These are phyloP conservation scores for Boloria euphrosyne DNA, from an alignment of 2,888 invertebrate genomes.

Conservation along the genomic window DNA sequence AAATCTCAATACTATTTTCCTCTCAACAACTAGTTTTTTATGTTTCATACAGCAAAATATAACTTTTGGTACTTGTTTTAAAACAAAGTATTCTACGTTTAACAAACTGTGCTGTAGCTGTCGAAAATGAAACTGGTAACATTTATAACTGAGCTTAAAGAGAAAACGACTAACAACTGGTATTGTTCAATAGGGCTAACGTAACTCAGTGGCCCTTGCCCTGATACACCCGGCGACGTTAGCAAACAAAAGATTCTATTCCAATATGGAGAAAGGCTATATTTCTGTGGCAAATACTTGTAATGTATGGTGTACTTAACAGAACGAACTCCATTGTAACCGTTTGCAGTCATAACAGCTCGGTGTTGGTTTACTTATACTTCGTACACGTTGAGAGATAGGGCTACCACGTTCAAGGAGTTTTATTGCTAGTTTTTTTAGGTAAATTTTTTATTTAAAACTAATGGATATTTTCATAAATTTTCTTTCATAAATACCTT, in stretches of 20 bases:
- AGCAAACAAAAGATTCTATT: background rate
- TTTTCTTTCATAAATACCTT: too few species aligned
- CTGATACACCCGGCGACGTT: slow-evolving; percentile 11
- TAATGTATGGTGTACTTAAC: slow-evolving; percentile 25
- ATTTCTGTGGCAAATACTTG: slow-evolving; percentile 11
- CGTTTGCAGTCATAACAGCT: slow-evolving; percentile 36
- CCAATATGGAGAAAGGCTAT: slow-evolving; percentile 4
- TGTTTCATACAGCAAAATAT: too few species aligned
- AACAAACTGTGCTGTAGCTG: slow-evolving; percentile 9
- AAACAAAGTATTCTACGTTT: background rate
- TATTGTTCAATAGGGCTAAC: slow-evolving; percentile 28
- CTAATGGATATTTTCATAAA: too few species aligned
- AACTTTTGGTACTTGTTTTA: too few species aligned
- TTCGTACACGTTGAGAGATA: slow-evolving; percentile 6
- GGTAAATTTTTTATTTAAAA: background rate
- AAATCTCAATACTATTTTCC: too few species aligned
- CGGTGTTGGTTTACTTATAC: slow-evolving; percentile 35
- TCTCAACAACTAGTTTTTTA: too few species aligned
- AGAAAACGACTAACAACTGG: slow-evolving; percentile 27
- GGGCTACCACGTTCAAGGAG: slow-evolving; percentile 6
- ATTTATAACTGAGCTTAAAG: slow-evolving; percentile 28
- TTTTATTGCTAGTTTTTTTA: background rate
- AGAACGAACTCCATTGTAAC: slow-evolving; percentile 34
- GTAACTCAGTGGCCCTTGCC: slow-evolving; percentile 20
- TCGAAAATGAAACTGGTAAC: slow-evolving; percentile 2